Evolutionary conservation across 1,140 invertebrate genomes (phyloP).

Genomic region (Drosophila ananassae): DNA sequence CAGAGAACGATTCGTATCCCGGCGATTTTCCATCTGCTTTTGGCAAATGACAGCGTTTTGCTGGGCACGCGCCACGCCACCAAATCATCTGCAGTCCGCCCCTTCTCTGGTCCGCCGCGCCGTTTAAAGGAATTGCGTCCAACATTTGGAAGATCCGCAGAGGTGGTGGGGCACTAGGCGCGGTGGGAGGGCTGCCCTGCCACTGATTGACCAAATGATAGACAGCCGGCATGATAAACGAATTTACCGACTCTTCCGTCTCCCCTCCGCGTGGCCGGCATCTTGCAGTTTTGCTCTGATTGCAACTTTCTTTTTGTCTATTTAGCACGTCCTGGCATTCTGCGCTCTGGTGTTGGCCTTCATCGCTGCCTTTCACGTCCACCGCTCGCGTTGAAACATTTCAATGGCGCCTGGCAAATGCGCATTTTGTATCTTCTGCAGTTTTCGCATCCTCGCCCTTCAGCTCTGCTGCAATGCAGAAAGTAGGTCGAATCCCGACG

Average conservation of each 20-base stretch:
- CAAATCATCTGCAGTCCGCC: constrained; percentile 68
- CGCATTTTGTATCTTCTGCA: constrained; percentile 56
- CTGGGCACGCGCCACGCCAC: constrained; percentile 79
- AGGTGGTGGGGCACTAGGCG: constrained; percentile 10
- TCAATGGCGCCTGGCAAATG: constrained; percentile 53
- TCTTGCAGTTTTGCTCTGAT: constrained; percentile 69
- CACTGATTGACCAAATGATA: constrained; percentile 78
- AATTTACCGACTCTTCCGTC: not conserved
- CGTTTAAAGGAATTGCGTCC: constrained; percentile 59
- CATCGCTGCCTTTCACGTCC: constrained; percentile 1
- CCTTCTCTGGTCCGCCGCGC: constrained; percentile 10
- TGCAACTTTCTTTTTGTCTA: constrained; percentile 70
- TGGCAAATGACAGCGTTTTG: constrained; percentile 71
- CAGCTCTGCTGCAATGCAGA: not conserved
- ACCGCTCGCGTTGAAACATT: constrained; percentile 52
- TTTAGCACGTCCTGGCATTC: constrained; percentile 65
- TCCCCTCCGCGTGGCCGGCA: constrained; percentile 14
- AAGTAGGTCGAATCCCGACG: constrained; percentile 36
- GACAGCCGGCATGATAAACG: constrained; percentile 55
- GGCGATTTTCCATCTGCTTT: constrained; percentile 61
- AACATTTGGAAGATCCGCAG: constrained; percentile 63
- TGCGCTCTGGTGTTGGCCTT: not conserved
- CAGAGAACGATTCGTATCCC: constrained; percentile 16
- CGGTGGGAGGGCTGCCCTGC: constrained; percentile 34
- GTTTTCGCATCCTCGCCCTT: constrained; percentile 14